These are phyloP conservation scores for Orthonychiurus folsomi DNA, from an alignment of 2,888 invertebrate species.

Conservation along the genomic window DNA sequence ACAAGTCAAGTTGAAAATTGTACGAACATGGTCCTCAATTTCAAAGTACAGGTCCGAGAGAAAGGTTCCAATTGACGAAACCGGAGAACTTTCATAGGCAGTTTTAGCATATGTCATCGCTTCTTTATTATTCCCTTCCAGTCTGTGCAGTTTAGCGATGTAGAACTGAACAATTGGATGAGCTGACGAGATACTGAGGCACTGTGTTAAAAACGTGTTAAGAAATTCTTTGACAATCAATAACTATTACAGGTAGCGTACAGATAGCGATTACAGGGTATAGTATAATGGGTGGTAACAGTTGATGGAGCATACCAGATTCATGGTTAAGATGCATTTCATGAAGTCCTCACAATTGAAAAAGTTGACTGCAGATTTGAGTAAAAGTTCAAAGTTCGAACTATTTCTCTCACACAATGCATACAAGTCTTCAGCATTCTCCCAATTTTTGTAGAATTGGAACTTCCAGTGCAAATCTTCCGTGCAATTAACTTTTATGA, in stretches of 20 bases:
- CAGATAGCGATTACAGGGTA: not conserved
- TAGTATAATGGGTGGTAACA: no score
- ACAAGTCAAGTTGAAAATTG: not conserved
- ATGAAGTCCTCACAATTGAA: not conserved
- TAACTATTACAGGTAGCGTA: not conserved
- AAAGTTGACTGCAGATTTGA: not conserved
- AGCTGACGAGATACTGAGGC: not conserved
- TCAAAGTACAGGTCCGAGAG: slow-evolving; percentile 67
- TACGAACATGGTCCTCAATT: slow-evolving; percentile 54
- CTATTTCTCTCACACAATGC: not conserved
- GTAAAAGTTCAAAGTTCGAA: not conserved
- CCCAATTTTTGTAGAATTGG: not conserved
- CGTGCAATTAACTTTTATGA: not conserved
- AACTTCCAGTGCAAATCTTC: not conserved
- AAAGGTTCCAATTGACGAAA: slow-evolving; percentile 59
- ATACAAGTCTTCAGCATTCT: not conserved
- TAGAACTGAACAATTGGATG: slow-evolving; percentile 18
- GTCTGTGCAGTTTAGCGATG: slow-evolving; percentile 25
- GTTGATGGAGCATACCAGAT: not conserved
- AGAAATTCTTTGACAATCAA: slow-evolving; percentile 5
- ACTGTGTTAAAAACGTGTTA: not conserved
- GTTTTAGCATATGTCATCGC: slow-evolving; percentile 77
- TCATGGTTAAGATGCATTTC: not conserved
- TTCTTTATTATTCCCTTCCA: slow-evolving; percentile 54
- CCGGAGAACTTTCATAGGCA: slow-evolving; percentile 64